These are phyloP conservation scores for Diachasmimorpha longicaudata DNA, from an alignment of 1,140 invertebrate species.

Conservation along the genomic window DNA sequence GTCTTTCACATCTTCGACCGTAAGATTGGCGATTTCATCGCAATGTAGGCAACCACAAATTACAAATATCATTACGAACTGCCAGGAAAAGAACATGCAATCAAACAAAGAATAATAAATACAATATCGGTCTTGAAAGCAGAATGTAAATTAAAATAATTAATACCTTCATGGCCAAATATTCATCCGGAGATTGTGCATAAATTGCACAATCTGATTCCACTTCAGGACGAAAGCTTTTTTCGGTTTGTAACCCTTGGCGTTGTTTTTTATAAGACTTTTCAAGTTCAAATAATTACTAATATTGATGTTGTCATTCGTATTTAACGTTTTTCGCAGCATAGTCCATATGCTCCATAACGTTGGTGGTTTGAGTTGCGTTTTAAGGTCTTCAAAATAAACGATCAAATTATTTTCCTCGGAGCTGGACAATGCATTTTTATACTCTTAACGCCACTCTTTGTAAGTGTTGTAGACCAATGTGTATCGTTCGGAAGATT, in stretches of 20 bases:
- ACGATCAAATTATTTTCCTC: not conserved
- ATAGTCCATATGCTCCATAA: too few relatives aligned
- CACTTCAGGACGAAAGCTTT: not conserved
- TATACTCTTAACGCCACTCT: not conserved
- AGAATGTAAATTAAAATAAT: not conserved
- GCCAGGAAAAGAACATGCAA: not conserved
- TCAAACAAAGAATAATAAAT: not conserved
- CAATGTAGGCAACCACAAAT: conserved; percentile 25
- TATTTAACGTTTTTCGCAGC: too few relatives aligned
- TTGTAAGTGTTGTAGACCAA: not conserved
- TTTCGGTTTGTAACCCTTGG: not conserved
- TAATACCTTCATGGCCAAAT: not conserved
- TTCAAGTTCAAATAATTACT: not conserved
- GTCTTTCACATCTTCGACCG: too few relatives aligned
- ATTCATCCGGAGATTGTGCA: not conserved
- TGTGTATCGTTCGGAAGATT: not conserved
- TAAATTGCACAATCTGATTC: not conserved
- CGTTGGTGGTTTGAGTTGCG: not conserved
- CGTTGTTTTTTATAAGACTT: not conserved
- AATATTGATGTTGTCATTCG: not conserved
- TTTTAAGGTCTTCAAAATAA: not conserved
- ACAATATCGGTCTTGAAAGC: not conserved
- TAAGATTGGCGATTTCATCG: too few relatives aligned
- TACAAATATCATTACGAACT: conserved; percentile 20
- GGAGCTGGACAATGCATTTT: not conserved